A percentile compares a stretch with the other conserved stretches of the same genome.
Conservation (phyloP, 2,113 vertebrate species). For the Pluvianellus socialis region DNA sequence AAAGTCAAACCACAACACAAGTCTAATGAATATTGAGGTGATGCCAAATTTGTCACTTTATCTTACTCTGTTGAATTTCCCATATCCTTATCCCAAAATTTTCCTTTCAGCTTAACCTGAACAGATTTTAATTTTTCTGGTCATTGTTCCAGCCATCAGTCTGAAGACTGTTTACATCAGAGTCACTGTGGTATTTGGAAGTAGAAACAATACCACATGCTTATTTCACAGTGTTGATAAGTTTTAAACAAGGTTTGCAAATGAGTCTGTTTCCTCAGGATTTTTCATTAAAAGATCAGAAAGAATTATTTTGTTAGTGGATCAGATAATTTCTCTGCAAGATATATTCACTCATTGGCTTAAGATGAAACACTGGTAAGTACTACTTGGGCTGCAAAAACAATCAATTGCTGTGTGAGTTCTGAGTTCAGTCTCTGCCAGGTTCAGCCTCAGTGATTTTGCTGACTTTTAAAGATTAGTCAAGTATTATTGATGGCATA, state of each 20-base stretch:
- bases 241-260: not conserved
- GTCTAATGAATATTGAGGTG: not conserved
- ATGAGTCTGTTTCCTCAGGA: not conserved
- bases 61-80: not conserved
- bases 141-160: not conserved
- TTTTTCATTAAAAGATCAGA: not conserved
- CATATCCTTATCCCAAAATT: not conserved
- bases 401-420: not conserved
- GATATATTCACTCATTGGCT: not conserved
- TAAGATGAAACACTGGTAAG: not conserved
- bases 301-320: not conserved
- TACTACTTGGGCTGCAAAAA: not conserved
- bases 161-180: not conserved
- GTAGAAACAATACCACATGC: not conserved
- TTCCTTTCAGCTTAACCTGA: not conserved
- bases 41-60: not conserved
- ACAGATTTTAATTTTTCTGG: not conserved
- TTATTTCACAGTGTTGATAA: not conserved
- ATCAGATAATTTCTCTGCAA: not conserved
- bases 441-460: not conserved
- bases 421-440: not conserved
- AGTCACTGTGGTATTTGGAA: not conserved
- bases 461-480: slow-evolving; percentile 10
- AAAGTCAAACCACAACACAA: too few species aligned
- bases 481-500: not conserved